Conservation (phyloP, 2,113 vertebrate species). For the Gambusia affinis region DNA sequence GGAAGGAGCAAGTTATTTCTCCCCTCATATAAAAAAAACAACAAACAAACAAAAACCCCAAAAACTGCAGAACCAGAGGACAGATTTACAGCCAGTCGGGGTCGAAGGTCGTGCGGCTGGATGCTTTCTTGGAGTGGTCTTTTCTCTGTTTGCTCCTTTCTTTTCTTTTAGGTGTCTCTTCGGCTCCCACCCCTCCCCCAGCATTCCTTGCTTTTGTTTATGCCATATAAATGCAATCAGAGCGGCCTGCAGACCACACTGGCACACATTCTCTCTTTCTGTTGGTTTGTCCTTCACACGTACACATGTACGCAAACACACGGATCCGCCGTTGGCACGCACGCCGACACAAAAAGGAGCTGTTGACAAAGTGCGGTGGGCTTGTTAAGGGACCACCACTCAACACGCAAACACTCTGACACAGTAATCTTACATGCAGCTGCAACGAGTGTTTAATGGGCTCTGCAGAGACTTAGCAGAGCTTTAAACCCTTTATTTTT, state of each 20-base stretch:
- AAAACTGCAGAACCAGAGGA: slow-evolving; percentile 64
- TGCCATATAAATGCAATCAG: slow-evolving; percentile 78
- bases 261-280: slow-evolving; percentile 56
- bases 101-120: slow-evolving; percentile 74
- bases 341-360: slow-evolving; percentile 51
- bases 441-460: slow-evolving; percentile 6
- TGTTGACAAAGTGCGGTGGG: slow-evolving; percentile 61
- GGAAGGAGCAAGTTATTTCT: slow-evolving; percentile 30
- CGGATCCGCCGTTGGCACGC: slow-evolving; percentile 31
- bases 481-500: too few relatives aligned
- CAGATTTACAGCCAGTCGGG: slow-evolving; percentile 80
- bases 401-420: slow-evolving; percentile 37
- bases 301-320: slow-evolving; percentile 60
- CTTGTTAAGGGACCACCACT: slow-evolving; percentile 35
- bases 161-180: slow-evolving; percentile 72
- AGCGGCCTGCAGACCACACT: slow-evolving; percentile 56
- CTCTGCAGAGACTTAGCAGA: too few relatives aligned
- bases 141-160: slow-evolving; percentile 75
- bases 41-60: slow-evolving; percentile 51
- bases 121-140: slow-evolving; percentile 79
- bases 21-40: slow-evolving; percentile 43
- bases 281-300: slow-evolving; percentile 62
- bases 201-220: slow-evolving; percentile 80
- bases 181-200: slow-evolving; percentile 76
- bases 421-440: slow-evolving; percentile 16